Percentiles rank a stretch among this genome's conserved stretches.
These are phyloP conservation scores for Odontamblyopus rebecca DNA, from an alignment of 2,797 vertebrate genomes.

Conservation along the genomic window DNA sequence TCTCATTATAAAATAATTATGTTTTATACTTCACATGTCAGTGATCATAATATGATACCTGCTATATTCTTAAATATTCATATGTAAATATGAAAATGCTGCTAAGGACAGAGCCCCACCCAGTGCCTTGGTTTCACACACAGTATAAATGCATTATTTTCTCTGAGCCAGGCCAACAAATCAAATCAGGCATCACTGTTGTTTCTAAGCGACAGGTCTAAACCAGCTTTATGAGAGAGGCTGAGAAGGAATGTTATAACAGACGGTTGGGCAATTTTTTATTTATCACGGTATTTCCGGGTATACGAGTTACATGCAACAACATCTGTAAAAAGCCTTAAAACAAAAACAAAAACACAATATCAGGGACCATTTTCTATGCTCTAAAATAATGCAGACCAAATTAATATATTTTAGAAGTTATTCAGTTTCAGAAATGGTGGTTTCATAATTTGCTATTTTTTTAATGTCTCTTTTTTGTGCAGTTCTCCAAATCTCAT, in stretches of 20 bases:
- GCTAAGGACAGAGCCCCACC: constrained; percentile 6
- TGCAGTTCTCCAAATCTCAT: neutral
- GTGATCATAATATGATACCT: neutral
- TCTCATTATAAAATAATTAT: neutral
- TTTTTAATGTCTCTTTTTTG: neutral
- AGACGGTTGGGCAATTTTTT: too few relatives aligned
- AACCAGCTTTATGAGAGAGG: constrained; percentile 28
- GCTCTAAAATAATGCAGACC: neutral
- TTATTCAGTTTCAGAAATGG: neutral
- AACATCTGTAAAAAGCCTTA: neutral
- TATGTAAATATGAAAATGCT: neutral
- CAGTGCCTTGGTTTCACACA: constrained; percentile 36
- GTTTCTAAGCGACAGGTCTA: constrained; percentile 40
- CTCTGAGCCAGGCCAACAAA: constrained; percentile 23
- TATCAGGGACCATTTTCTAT: neutral
- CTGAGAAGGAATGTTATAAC: constrained; percentile 28
- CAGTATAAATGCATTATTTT: constrained; percentile 18
- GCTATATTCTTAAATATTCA: neutral
- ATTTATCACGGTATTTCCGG: neutral
- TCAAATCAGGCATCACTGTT: constrained; percentile 37
- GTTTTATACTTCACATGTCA: neutral
- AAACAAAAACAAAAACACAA: neutral
- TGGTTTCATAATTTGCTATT: too few relatives aligned
- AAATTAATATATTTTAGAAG: neutral
- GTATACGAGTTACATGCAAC: neutral